Evolutionary conservation across 2,113 vertebrate species (phyloP), one percentile per base, ranked within the genome.

Genomic region (Equus przewalskii): DNA sequence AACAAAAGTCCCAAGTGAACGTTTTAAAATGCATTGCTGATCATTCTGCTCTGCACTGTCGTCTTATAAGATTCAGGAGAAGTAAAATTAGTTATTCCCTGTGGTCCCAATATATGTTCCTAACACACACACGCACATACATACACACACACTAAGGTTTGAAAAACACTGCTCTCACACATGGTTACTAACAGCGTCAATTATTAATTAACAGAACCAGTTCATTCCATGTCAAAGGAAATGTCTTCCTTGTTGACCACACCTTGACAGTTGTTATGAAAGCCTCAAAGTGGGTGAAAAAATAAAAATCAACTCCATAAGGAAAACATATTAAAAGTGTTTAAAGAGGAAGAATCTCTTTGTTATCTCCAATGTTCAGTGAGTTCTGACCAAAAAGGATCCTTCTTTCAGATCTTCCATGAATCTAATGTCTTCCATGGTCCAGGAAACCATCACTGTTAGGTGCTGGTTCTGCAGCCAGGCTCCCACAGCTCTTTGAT

Each of bases 371-470:
- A 16, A 54, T 6, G 46, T 86, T 24, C 49, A 26, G 14, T 3
- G 3, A 75, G 33, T 24, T 49, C 21, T n/a, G 56, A 73, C 26
- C 4, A 26, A 19, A 58, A 44, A 87, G 54, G n/a, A 16, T 12
- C 5, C 1, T 6, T 12, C 36, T 75, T 46, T 44, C 28, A 60
- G 54, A 46, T 2, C 18, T 62, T 65, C 10, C 15, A 14, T 15
- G 46, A 21, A 54, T 28, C 33, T 19, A 78, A 16, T 19, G 22
- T 54, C 33, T 78, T 41, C 15, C n/a, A 7, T 1, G 10, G 28
- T 46, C 12, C n/a, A 69, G 12, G n/a, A 15, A 51, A 21, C n/a
- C 7, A 1, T 54, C 11, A 13, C 2, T 10, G 22, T 0, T 15
- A 26, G 36, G 46, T n/a, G 16, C 30, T 22, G 28, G 30, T 54